These are phyloP conservation scores for Phymatocera aterrima DNA, from an alignment of 2,888 invertebrate species.

Conservation along the genomic window DNA sequence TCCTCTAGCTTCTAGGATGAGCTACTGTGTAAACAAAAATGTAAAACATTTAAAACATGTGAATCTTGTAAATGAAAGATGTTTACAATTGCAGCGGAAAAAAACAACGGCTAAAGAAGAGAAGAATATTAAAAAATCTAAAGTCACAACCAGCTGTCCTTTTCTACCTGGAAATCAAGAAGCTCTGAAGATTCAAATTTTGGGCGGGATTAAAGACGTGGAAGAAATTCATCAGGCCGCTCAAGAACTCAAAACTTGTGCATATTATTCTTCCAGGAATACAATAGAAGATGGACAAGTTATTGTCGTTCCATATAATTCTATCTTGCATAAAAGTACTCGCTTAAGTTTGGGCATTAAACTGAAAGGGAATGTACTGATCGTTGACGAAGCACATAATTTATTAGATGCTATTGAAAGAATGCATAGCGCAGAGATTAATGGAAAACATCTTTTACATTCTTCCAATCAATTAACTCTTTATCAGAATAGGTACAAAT, in stretches of 20 bases:
- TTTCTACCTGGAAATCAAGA: conserved; percentile 76
- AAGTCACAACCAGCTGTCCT: conserved; percentile 81
- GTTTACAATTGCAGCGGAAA: conserved; percentile 87
- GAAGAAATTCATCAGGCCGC: conserved; percentile 88
- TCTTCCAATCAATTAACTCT: conserved; percentile 81
- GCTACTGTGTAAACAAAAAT: conserved; percentile 91
- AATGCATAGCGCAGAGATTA: conserved; percentile 88
- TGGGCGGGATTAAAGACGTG: conserved; percentile 88
- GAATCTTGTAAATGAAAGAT: conserved; percentile 93
- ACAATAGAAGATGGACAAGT: conserved; percentile 91
- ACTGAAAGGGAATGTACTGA: conserved; percentile 86
- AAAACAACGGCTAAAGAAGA: conserved; percentile 80
- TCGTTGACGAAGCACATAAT: conserved; percentile 98
- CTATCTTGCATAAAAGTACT: conserved; percentile 87
- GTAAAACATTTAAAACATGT: conserved; percentile 85
- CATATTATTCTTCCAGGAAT: conserved; percentile 93
- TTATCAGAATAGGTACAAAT: conserved; percentile 80
- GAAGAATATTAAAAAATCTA: conserved; percentile 80
- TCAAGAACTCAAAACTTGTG: conserved; percentile 87
- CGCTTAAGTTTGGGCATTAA: conserved; percentile 78
- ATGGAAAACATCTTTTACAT: conserved; percentile 80
- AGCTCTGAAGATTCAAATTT: conserved; percentile 80
- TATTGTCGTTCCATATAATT: conserved; percentile 86
- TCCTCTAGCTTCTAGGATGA: conserved; percentile 93
- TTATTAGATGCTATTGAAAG: conserved; percentile 92